Conservation (phyloP, 2,113 vertebrate species). For the Carettochelys insculpta region DNA sequence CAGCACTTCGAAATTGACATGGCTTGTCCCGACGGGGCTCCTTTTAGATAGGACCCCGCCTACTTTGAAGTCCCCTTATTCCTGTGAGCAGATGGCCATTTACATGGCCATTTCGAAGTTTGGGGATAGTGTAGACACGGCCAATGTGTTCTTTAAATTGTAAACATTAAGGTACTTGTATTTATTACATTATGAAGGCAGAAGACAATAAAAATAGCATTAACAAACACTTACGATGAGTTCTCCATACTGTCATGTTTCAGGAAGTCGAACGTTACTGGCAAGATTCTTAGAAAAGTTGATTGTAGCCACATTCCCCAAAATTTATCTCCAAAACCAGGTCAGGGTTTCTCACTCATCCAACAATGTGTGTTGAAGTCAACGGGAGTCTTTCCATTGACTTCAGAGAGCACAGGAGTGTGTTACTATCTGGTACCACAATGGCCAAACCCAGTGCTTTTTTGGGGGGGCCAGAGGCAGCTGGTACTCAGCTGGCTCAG, state of each 20-base stretch:
- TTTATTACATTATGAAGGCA: slow-evolving; percentile 7
- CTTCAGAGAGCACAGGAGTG: not conserved
- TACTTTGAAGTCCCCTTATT: too few species aligned
- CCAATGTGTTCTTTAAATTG: too few species aligned
- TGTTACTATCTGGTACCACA: too few species aligned
- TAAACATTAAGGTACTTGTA: not conserved
- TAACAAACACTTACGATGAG: not conserved
- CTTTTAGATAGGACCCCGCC: too few species aligned
- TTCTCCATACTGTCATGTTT: not conserved
- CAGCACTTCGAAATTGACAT: too few species aligned
- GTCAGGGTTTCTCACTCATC: not conserved
- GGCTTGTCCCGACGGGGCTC: too few species aligned
- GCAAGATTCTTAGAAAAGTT: not conserved
- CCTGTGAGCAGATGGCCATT: too few species aligned
- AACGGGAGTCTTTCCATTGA: not conserved
- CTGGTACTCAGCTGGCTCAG: too few species aligned
- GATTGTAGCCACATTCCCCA: not conserved
- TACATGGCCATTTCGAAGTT: too few species aligned
- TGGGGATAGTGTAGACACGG: too few species aligned
- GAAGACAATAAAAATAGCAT: not conserved
- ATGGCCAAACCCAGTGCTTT: too few species aligned
- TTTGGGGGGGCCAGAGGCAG: too few species aligned
- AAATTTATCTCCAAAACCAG: not conserved
- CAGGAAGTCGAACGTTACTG: not conserved
- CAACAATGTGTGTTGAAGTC: not conserved